A percentile compares a stretch with the other conserved stretches of the same genome.
Evolutionary conservation across 2,113 vertebrate species (phyloP).

Genomic region (Anthoscopus minutus): DNA sequence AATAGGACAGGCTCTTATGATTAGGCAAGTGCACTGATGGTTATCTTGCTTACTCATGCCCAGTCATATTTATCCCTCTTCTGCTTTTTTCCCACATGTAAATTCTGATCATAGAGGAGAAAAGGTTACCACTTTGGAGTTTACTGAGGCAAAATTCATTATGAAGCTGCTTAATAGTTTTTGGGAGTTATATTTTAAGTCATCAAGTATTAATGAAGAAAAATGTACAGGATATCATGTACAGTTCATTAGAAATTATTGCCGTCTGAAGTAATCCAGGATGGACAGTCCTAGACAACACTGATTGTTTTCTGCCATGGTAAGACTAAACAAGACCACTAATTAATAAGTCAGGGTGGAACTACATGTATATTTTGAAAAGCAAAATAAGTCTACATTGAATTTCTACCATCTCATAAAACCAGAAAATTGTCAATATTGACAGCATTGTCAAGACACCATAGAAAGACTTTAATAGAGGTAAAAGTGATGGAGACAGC

Average conservation of each 20-base stretch:
- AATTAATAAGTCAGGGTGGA: background rate
- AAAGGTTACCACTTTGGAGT: background rate
- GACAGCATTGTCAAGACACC: background rate
- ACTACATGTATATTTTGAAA: background rate
- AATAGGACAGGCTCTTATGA: background rate
- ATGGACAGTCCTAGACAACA: background rate
- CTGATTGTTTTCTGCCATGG: background rate
- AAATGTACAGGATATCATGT: background rate
- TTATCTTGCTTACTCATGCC: fast-evolving
- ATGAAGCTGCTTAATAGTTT: background rate
- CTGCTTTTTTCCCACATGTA: background rate
- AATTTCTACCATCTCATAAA: background rate
- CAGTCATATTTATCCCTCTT: background rate
- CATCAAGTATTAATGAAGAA: background rate
- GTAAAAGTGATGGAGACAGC: background rate
- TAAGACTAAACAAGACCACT: background rate
- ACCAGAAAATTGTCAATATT: background rate
- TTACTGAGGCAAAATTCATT: background rate
- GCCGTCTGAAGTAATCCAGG: background rate
- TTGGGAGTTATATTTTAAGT: background rate
- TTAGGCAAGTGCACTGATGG: background rate
- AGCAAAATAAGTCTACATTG: background rate
- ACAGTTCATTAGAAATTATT: background rate
- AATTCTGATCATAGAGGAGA: background rate
- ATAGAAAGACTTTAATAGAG: background rate